Conservation (phyloP, 1,140 invertebrate species). For the Calliopsis andreniformis region DNA sequence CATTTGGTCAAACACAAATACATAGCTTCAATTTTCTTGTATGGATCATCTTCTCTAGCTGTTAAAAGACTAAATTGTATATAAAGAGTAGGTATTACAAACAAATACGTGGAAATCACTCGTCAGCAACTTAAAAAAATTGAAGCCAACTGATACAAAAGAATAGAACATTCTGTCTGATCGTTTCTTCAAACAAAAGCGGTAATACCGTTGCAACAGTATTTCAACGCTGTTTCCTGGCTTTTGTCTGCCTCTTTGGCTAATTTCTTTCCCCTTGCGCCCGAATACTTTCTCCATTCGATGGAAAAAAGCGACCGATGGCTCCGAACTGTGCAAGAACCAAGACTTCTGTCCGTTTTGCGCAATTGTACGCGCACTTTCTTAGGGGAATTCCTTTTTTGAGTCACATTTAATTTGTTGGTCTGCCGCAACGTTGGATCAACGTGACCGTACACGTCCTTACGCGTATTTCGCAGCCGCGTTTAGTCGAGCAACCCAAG, state of each 20-base stretch:
- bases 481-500: neutral
- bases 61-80: too few species aligned
- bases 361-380: constrained; percentile 41
- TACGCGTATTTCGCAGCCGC: neutral
- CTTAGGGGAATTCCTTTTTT: constrained; percentile 44
- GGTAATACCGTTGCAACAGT: constrained; percentile 4
- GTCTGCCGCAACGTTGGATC: constrained; percentile 9
- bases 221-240: neutral
- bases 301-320: constrained; percentile 37
- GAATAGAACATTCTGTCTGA: neutral
- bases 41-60: too few species aligned
- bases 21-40: too few species aligned
- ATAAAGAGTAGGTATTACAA: too few species aligned
- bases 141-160: neutral
- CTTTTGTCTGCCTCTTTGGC: constrained; percentile 20
- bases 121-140: neutral
- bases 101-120: too few species aligned
- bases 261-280: neutral
- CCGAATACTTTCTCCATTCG: constrained; percentile 46
- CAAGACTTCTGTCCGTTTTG: constrained; percentile 27
- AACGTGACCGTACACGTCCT: too few species aligned
- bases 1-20: too few species aligned
- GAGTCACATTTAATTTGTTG: constrained; percentile 39
- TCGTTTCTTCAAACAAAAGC: neutral
- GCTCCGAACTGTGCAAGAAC: constrained; percentile 19